Base-by-base conservation (phyloP, 2,797 vertebrate genomes). In the Pyrocephalus nanus region DNA sequence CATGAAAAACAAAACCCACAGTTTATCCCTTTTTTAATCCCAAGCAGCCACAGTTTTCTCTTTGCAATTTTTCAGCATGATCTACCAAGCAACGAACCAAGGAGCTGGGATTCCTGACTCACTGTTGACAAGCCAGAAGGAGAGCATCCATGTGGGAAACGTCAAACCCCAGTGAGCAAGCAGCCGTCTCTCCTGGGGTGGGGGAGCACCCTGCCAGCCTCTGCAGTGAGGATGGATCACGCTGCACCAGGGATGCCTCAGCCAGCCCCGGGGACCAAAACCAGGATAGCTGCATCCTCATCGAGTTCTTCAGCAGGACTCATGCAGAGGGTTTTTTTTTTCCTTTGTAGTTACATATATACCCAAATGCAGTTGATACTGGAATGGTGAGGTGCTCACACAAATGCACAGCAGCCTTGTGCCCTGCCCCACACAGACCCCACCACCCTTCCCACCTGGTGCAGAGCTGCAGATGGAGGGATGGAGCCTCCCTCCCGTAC, bases 51-150 rank as follows among this genome's bases (percentile, higher is more conserved):
- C 18, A 36, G 3, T 9, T 88, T 86, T 93, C 74, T 16, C 51
- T 82, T 65, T 43, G 27, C 62, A 61, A 16, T 54, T 86, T 79
- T 95, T 95, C 82, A 88, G 79, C 82, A 54, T 16, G 54, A 91
- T 77, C 79, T 91, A 65, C 69, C 65, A 78, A 83, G 94, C 78
- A 86, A 74, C 20, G 61, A 95, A 74, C 34, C 10, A 2, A 71
- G 51, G 9, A 86, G 50, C 65, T 92, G 78, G 62, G 76, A 93
- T 91, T 86, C 58, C 93, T 95, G 93, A 92, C 82, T 93, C 86
- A 66, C 89, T 86, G 81, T 13, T 85, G 78, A 67, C 53, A 61
- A 88, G 66, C 69, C 87, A 91, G 80, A 69, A 84, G 81, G 67
- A 76, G 25, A 88, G n/a, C 72, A 92, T 47, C 61, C 65, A 80